phyloP scores from a whole-genome alignment of 2,888 invertebrate species.

The Myopa tessellatipennis region DNA sequence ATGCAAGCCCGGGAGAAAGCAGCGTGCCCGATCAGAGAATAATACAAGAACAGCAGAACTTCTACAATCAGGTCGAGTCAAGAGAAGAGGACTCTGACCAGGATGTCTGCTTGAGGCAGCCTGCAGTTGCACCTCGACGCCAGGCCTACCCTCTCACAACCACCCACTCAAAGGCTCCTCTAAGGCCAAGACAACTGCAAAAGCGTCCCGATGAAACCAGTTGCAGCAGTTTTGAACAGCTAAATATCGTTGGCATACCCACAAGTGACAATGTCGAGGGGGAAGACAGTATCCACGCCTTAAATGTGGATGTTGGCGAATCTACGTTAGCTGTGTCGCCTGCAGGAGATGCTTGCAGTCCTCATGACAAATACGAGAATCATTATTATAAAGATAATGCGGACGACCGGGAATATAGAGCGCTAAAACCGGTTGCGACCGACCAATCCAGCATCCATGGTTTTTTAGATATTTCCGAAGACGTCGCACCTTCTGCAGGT shows the following conservation, averaged over 20 bases:
- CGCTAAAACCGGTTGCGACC: neutral
- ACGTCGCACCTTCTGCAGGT: neutral
- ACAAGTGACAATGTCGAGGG: constrained; percentile 31
- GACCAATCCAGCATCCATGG: neutral
- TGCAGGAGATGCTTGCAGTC: neutral
- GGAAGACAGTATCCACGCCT: constrained; percentile 3
- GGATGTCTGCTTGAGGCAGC: neutral
- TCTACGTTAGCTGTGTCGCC: neutral
- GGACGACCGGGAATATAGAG: neutral
- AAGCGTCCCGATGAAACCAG: constrained; percentile 51
- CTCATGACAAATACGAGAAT: neutral
- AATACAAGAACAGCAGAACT: constrained; percentile 8
- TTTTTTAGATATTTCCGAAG: neutral
- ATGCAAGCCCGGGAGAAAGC: neutral
- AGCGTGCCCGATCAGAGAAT: neutral
- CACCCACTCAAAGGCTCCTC: constrained; percentile 36
- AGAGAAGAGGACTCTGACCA: constrained; percentile 29
- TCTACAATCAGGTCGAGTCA: neutral
- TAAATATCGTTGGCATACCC: constrained; percentile 54
- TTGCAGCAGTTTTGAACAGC: constrained; percentile 57
- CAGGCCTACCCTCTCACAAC: constrained; percentile 36
- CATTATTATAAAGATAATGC: neutral
- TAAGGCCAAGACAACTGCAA: constrained; percentile 49
- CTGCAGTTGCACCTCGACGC: constrained; percentile 19
- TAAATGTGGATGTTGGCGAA: neutral